Conservation (phyloP, 2,797 vertebrate species). For the Phataginus tricuspis region DNA sequence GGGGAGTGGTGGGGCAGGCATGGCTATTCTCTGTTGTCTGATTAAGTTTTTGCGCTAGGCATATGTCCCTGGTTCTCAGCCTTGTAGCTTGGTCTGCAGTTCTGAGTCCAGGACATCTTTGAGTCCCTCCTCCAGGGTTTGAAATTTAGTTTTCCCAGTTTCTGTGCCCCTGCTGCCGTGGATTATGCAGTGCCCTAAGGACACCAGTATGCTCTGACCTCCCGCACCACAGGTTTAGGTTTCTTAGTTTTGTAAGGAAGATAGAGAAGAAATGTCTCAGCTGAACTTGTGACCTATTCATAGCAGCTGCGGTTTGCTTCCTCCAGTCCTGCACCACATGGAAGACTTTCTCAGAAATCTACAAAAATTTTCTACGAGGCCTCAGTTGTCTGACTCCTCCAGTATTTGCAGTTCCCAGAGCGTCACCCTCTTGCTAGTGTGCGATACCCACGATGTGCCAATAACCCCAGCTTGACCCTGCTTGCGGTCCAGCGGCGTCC, state of each 20-base stretch:
- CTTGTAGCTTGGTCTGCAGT: neutral
- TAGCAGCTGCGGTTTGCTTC: neutral
- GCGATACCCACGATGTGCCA: neutral
- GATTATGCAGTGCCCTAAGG: neutral
- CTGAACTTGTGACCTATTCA: neutral
- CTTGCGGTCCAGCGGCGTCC: neutral
- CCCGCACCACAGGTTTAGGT: rapidly evolving
- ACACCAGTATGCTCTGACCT: neutral
- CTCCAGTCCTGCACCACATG: neutral
- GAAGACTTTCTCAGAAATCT: neutral
- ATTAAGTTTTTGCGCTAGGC: neutral
- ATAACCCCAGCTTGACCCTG: neutral
- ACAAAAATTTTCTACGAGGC: neutral
- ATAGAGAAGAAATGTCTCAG: neutral
- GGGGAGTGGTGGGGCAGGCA: no score
- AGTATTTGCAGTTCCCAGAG: neutral
- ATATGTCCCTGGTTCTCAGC: neutral
- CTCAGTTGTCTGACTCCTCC: neutral
- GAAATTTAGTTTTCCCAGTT: neutral
- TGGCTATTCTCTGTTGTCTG: neutral
- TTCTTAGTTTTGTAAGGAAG: neutral
- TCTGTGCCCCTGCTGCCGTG: neutral
- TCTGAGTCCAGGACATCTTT: neutral
- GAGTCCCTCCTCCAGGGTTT: neutral
- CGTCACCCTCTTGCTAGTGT: neutral